phyloP scores from a whole-genome alignment of 2,797 vertebrate species.

The Tenualosa ilisha region DNA sequence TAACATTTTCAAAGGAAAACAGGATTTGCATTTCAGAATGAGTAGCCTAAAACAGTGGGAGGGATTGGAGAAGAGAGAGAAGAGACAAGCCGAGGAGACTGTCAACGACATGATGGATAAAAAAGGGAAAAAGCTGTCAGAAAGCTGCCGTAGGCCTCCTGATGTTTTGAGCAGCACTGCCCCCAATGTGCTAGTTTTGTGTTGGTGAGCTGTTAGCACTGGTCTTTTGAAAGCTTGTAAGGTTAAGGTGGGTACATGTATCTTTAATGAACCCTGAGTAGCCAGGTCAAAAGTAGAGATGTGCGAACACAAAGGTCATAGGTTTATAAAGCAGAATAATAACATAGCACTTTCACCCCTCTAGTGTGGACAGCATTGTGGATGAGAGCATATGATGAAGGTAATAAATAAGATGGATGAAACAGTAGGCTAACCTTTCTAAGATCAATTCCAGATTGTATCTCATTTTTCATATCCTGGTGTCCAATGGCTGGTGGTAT shows the following conservation, averaged over 20 bases:
- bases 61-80: not conserved
- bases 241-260: not conserved
- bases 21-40: conserved; percentile 31
- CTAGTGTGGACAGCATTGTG: too few species aligned
- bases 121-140: too few species aligned
- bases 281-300: not conserved
- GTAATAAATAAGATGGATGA: too few species aligned
- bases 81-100: not conserved
- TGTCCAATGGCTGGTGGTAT: not conserved
- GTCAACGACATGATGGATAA: not conserved
- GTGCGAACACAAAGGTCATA: not conserved
- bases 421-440: too few species aligned
- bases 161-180: not conserved
- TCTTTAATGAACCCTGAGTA: not conserved
- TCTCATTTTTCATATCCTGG: not conserved
- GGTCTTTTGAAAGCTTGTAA: not conserved
- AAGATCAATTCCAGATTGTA: not conserved
- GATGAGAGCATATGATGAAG: too few species aligned
- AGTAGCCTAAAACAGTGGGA: conserved; percentile 28
- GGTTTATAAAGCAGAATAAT: not conserved
- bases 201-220: not conserved
- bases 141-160: not conserved
- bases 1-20: conserved; percentile 41
- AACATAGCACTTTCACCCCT: not conserved
- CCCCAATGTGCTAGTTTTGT: not conserved